Percentiles rank a stretch among this genome's conserved stretches.
phyloP scores from a whole-genome alignment of 2,797 vertebrate genomes.

The Hafferia zeledoni region DNA sequence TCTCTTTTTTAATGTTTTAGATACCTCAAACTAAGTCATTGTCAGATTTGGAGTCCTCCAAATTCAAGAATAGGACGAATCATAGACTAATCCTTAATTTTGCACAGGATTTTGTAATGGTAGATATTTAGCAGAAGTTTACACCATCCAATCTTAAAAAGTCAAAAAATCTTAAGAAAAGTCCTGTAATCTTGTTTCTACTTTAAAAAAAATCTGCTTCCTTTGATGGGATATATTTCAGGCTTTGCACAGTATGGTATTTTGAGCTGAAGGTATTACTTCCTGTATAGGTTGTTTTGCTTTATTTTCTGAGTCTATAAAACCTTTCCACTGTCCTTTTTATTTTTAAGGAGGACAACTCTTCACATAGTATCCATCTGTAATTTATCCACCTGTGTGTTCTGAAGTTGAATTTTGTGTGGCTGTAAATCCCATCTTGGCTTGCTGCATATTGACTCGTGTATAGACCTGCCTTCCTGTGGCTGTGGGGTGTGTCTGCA shows the following conservation, averaged over 20 bases:
- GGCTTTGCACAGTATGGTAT: background rate
- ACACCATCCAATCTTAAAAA: background rate
- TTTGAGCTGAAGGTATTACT: background rate
- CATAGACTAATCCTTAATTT: background rate
- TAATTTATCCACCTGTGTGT: background rate
- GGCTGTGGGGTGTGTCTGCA: background rate
- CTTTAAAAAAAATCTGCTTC: background rate
- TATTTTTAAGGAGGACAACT: background rate
- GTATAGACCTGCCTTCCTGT: background rate
- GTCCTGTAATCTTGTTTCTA: background rate
- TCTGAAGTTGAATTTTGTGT: accelerated
- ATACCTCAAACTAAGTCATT: background rate
- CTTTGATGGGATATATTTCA: background rate
- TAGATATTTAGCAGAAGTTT: background rate
- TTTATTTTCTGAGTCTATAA: background rate
- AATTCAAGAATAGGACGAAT: background rate
- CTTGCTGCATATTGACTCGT: background rate
- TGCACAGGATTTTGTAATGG: background rate
- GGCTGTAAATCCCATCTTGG: background rate
- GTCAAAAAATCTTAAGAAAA: background rate
- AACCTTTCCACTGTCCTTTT: background rate
- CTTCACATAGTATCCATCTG: background rate
- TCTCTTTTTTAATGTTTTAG: background rate
- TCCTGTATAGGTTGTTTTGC: background rate
- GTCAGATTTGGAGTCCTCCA: background rate